A percentile compares a stretch with the other conserved stretches of the same genome.
phyloP scores from a whole-genome alignment of 2,797 vertebrate species.

The Squalus acanthias region DNA sequence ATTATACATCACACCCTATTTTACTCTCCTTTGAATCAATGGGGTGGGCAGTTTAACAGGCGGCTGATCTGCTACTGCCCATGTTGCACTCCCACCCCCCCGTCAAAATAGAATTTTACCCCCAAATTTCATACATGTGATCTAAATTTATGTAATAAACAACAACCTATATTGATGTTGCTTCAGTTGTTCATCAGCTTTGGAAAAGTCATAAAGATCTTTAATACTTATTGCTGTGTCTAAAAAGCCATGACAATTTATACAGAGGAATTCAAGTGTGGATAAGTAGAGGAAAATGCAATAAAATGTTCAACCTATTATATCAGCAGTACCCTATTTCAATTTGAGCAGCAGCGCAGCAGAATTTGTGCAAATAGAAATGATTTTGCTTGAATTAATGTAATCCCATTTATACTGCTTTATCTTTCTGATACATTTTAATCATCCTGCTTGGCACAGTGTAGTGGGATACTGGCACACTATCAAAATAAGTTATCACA shows the following conservation, averaged over 20 bases:
- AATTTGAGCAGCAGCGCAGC: not conserved
- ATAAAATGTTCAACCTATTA: constrained; percentile 5
- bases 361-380: not conserved
- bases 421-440: not conserved
- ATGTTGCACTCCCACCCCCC: not conserved
- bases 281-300: constrained; percentile 24
- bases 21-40: not conserved
- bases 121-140: not conserved
- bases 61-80: not conserved
- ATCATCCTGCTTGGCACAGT: not conserved
- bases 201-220: not conserved
- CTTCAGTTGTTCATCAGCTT: constrained; percentile 6
- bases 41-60: not conserved
- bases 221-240: not conserved
- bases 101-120: not conserved
- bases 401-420: not conserved
- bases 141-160: not conserved
- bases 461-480: not conserved
- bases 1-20: not conserved
- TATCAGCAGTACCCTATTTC: not conserved
- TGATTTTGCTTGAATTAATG: not conserved
- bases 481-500: not conserved
- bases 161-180: not conserved
- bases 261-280: not conserved
- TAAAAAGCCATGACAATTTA: not conserved